These are phyloP conservation scores for Myotis davidii DNA, from an alignment of 2,113 vertebrate species.

Conservation along the genomic window DNA sequence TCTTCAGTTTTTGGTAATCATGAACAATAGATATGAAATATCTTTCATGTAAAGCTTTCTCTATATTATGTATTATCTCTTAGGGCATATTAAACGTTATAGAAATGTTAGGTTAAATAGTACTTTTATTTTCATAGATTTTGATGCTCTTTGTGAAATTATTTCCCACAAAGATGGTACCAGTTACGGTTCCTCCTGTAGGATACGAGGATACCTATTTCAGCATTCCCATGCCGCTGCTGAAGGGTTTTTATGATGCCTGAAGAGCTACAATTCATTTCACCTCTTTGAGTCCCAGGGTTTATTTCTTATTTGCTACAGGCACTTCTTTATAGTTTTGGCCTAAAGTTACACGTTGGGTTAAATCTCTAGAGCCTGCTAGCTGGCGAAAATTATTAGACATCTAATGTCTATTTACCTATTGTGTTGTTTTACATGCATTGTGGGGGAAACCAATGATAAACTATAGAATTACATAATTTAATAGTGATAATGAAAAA, in stretches of 20 bases:
- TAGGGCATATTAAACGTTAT: not conserved
- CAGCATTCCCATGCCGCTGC: not conserved
- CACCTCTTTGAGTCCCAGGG: not conserved
- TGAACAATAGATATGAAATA: not conserved
- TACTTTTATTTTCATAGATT: not conserved
- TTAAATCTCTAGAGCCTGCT: not conserved
- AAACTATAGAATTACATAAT: not conserved
- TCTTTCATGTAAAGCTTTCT: not conserved
- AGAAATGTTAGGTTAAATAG: not conserved
- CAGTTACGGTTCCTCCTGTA: not conserved
- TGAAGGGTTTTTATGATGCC: not conserved
- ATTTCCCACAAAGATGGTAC: not conserved
- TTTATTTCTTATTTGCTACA: not conserved
- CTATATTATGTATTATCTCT: not conserved
- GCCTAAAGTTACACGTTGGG: not conserved
- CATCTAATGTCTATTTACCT: not conserved
- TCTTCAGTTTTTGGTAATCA: not conserved
- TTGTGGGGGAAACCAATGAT: not conserved
- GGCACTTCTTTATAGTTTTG: not conserved
- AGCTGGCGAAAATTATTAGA: not conserved
- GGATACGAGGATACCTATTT: not conserved
- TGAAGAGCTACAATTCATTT: not conserved
- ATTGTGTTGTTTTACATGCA: not conserved
- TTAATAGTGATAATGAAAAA: not conserved
- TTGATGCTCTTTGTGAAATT: not conserved